Conservation (phyloP, 2,113 vertebrate genomes). For the Meleagris gallopavo region DNA sequence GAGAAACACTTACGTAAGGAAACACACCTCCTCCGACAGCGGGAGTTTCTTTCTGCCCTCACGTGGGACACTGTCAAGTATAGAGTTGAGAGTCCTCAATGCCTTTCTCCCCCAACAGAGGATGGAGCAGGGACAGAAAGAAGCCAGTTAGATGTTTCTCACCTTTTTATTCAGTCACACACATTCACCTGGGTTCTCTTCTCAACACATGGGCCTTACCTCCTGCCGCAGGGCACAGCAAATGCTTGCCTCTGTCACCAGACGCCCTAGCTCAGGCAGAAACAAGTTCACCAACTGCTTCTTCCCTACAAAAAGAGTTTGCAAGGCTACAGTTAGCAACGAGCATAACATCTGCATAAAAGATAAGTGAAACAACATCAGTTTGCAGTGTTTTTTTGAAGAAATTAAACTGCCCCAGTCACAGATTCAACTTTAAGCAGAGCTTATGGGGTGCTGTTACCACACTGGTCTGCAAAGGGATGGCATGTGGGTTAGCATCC, state of each 20-base stretch:
- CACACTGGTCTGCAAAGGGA: accelerated
- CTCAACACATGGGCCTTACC: constrained; percentile 74
- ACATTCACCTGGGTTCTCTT: no score
- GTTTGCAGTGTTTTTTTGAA: not conserved
- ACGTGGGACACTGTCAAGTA: constrained; percentile 77
- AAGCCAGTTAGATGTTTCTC: not conserved
- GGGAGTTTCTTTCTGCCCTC: constrained; percentile 80
- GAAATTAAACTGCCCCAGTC: not conserved
- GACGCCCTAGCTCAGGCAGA: constrained; percentile 80
- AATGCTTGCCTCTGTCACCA: constrained; percentile 75
- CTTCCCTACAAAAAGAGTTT: constrained; percentile 71
- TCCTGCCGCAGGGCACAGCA: constrained; percentile 78
- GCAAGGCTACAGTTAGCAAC: not conserved
- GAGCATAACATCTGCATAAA: not conserved
- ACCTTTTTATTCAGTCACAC: not conserved
- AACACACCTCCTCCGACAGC: constrained; percentile 66
- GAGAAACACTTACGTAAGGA: constrained; percentile 76
- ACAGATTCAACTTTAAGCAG: not conserved
- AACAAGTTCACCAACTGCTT: constrained; percentile 80
- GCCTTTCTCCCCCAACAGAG: constrained; percentile 71
- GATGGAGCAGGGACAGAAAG: not conserved
- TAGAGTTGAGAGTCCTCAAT: constrained; percentile 86
- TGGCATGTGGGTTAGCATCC: not conserved
- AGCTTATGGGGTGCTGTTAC: not conserved
- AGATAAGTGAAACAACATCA: not conserved